Base-by-base conservation (phyloP, 2,888 invertebrate species). In the Caradrina clavipalpis region DNA sequence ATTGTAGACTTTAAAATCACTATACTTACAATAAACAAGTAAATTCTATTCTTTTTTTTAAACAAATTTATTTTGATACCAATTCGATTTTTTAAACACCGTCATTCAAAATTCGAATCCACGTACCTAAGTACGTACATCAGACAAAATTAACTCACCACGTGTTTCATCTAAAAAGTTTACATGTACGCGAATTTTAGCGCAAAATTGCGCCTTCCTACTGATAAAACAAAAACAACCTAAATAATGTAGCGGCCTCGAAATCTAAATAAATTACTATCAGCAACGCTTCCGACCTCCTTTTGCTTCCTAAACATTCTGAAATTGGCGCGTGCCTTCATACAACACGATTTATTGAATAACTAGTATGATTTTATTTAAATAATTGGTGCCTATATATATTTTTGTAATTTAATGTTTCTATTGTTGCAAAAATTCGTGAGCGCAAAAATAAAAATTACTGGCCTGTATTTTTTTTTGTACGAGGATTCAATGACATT, bases 201-300 rank as follows among this genome's bases (percentile, higher is more conserved):
- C 86, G 79, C 91, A 90, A 93, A 94, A 94, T 92, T 93, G 92
- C 93, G 94, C 94, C 94, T 95, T 94, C 92, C 92, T 90, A 91
- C 92, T 94, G 95, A 96, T 96, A 96, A 95, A 93, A 93, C 93
- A 94, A 94, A 69, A 95, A 95, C 94, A 95, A 95, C 94, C 95
- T 92, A 95, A 95, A 95, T 95, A 94, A 91, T 90, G 89, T 85
- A 72, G 87, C 87, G 95, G 88, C 95, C 95, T 95, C 95, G 94
- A 94, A 94, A 93, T 94, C 95, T 94, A 95, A 95, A 95, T 95
- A 95, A 92, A 91, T 88, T 88, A 85, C 93, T 95, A 95, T 95
- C 95, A 93, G 92, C 87, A 80, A 89, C 87, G 93, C 90, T 94
- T 96, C 95, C 95, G 95, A 95, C 95, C 95, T 93, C 92, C 92